These are phyloP conservation scores for Protonemura montana DNA, from an alignment of 2,888 invertebrate genomes.

Conservation along the genomic window DNA sequence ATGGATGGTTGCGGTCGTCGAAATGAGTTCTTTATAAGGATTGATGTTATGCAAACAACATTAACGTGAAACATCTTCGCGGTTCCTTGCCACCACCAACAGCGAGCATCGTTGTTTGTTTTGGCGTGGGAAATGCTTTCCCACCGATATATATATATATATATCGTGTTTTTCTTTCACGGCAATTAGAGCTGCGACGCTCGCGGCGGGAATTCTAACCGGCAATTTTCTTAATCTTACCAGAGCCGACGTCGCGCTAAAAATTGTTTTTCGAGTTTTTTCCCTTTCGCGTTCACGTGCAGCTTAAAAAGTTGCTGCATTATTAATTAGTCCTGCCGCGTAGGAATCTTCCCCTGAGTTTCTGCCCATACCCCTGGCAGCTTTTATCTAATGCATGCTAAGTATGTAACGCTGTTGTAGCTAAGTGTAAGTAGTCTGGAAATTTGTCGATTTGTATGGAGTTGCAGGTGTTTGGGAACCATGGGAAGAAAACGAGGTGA, in stretches of 20 bases:
- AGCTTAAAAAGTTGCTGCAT: slow-evolving; percentile 22
- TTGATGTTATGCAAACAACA: slow-evolving; percentile 12
- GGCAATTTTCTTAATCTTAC: slow-evolving; percentile 24
- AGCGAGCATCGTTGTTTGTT: neutral
- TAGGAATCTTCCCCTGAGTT: neutral
- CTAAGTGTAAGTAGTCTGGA: slow-evolving; percentile 12
- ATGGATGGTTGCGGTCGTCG: neutral
- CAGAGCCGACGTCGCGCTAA: neutral
- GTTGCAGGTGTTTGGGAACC: slow-evolving; percentile 12
- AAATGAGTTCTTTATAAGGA: neutral
- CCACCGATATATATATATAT: neutral
- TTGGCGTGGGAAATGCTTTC: neutral
- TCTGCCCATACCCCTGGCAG: neutral
- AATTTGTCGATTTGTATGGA: slow-evolving; percentile 37
- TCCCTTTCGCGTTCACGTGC: neutral
- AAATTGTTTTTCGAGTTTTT: slow-evolving; percentile 16
- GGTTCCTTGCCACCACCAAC: neutral
- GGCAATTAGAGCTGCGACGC: neutral
- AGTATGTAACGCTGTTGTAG: slow-evolving; percentile 13
- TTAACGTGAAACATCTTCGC: neutral
- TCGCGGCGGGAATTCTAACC: neutral
- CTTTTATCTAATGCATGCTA: slow-evolving; percentile 4
- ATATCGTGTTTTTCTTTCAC: neutral
- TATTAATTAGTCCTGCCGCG: slow-evolving; percentile 13
- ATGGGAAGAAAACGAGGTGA: slow-evolving; percentile 16